These are phyloP conservation scores for Hippopotamyrus pictus DNA, from an alignment of 2,797 vertebrate genomes.

Conservation along the genomic window DNA sequence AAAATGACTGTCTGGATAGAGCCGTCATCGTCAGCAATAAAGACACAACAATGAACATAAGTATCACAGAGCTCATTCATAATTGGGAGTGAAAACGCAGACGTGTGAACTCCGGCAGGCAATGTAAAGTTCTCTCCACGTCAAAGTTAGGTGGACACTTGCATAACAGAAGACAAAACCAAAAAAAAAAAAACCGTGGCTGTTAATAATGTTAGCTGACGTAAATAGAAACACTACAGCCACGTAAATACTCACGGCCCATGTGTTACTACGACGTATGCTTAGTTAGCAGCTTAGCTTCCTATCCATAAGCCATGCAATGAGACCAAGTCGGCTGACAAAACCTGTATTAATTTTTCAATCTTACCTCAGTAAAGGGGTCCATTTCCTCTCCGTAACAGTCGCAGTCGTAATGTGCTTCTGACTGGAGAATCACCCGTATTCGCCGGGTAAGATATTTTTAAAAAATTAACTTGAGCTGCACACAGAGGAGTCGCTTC, in stretches of 20 bases:
- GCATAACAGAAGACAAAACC: background rate
- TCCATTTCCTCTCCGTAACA: conserved; percentile 54
- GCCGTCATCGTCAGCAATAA: background rate
- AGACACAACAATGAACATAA: background rate
- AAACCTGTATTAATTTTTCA: background rate
- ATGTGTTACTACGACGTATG: background rate
- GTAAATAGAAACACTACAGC: background rate
- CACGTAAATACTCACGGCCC: background rate
- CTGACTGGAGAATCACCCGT: background rate
- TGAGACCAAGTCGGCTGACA: background rate
- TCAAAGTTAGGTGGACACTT: background rate
- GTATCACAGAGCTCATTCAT: background rate
- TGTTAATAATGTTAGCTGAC: background rate
- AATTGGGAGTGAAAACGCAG: background rate
- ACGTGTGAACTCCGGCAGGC: background rate
- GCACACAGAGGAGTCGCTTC: conserved; percentile 1
- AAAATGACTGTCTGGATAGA: background rate
- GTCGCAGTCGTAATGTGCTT: background rate
- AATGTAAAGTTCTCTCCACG: background rate
- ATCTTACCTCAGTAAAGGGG: conserved; percentile 72
- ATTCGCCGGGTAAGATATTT: background rate
- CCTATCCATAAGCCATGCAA: background rate
- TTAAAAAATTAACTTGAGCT: background rate
- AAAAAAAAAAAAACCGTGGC: background rate
- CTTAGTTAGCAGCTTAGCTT: background rate